phyloP scores from a whole-genome alignment of 1,140 invertebrate species.

The Eulimnadia texana region DNA sequence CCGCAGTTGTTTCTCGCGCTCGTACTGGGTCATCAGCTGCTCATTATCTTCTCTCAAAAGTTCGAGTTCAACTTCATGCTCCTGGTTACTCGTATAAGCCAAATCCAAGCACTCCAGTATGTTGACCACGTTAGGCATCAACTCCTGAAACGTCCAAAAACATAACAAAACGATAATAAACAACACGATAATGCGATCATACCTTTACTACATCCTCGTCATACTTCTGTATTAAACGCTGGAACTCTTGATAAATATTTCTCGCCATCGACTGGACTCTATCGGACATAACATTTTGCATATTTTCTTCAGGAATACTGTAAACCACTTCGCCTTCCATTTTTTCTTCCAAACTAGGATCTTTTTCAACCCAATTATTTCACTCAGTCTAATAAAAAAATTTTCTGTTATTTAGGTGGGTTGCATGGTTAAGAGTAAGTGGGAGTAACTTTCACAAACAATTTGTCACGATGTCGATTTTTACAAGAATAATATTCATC shows the following conservation, averaged over 20 bases:
- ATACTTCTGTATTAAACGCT: constrained; percentile 91
- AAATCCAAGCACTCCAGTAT: constrained; percentile 93
- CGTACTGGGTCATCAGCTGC: constrained; percentile 96
- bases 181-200: neutral
- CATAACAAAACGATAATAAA: no score
- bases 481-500: no score
- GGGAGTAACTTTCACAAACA: no score
- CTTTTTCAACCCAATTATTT: no score
- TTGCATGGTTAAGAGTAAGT: no score
- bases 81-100: constrained; percentile 92
- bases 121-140: constrained; percentile 96
- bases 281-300: constrained; percentile 71
- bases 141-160: constrained; percentile 27
- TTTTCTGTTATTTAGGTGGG: no score
- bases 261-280: constrained; percentile 88
- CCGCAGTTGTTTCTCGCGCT: constrained; percentile 89
- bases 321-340: constrained; percentile 55
- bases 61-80: constrained; percentile 93
- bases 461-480: no score
- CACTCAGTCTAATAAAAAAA: no score
- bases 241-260: constrained; percentile 97
- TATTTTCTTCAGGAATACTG: constrained; percentile 27
- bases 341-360: constrained; percentile 21
- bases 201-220: constrained; percentile 96
- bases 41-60: constrained; percentile 95